Conservation (phyloP, 2,113 vertebrate species). For the Toxotes jaculatrix region DNA sequence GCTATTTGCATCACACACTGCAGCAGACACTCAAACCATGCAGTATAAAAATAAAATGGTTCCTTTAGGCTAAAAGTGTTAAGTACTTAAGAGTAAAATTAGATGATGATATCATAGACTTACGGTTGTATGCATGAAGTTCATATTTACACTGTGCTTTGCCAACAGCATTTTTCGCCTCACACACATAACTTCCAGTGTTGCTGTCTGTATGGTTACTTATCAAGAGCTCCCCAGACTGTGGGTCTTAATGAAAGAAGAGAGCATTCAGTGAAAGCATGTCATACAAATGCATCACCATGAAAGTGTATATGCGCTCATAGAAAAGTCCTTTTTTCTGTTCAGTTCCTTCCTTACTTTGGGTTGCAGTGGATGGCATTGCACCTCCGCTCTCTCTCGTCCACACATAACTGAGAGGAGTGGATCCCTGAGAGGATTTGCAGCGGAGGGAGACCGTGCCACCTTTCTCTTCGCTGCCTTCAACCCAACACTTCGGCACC, state of each 20-base stretch:
- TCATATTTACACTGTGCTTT: constrained; percentile 83
- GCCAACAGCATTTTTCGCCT: constrained; percentile 88
- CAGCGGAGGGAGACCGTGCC: constrained; percentile 85
- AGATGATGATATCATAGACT: constrained; percentile 60
- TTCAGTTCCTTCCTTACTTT: constrained; percentile 58
- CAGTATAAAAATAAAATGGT: neutral
- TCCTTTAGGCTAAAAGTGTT: constrained; percentile 1
- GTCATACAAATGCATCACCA: constrained; percentile 11
- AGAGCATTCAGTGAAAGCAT: constrained; percentile 18
- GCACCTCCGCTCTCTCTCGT: constrained; percentile 79
- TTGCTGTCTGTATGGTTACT: constrained; percentile 83
- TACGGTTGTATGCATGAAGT: constrained; percentile 82
- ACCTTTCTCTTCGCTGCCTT: constrained; percentile 84
- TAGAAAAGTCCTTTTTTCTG: neutral
- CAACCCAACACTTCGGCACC: constrained; percentile 87
- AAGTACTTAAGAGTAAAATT: constrained; percentile 24
- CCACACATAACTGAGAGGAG: constrained; percentile 88
- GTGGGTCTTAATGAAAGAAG: constrained; percentile 73
- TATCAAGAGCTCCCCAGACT: constrained; percentile 86
- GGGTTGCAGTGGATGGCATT: constrained; percentile 68
- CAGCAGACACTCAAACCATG: constrained; percentile 18
- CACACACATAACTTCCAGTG: constrained; percentile 87
- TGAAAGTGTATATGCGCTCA: neutral
- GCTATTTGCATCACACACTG: neutral
- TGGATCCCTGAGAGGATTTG: constrained; percentile 80